Percentiles rank a stretch among this genome's conserved stretches.
Evolutionary conservation across 2,797 vertebrate genomes (phyloP).

Genomic region (Numenius phaeopus): DNA sequence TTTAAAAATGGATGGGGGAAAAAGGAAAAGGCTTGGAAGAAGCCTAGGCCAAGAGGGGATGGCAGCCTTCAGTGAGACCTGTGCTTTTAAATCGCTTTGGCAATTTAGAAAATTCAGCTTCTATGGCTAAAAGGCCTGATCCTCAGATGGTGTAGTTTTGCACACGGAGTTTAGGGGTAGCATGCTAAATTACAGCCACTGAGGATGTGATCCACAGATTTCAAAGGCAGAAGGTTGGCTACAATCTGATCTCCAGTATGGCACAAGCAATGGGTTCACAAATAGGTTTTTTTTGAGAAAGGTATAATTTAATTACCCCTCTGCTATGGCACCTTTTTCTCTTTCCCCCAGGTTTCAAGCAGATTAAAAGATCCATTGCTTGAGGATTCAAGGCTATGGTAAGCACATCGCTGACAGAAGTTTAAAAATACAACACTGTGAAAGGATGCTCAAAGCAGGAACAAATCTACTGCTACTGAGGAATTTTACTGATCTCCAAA

Average conservation of each 20-base stretch:
- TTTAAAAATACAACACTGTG: neutral
- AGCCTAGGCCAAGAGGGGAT: neutral
- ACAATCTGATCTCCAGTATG: neutral
- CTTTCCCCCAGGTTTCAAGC: neutral
- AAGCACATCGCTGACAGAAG: neutral
- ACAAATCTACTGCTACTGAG: neutral
- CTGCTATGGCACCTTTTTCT: conserved; percentile 13
- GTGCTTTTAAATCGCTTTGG: neutral
- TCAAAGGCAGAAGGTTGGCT: neutral
- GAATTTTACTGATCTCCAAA: neutral
- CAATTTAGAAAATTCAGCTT: neutral
- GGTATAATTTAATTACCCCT: neutral
- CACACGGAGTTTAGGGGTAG: neutral
- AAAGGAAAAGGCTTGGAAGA: conserved; percentile 21
- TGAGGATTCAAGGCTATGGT: neutral
- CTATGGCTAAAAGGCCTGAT: neutral
- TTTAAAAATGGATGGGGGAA: neutral
- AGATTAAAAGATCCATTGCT: neutral
- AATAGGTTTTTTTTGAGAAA: neutral
- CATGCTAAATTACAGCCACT: neutral
- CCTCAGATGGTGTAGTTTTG: neutral
- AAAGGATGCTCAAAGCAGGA: neutral
- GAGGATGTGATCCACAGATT: neutral
- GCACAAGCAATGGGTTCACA: neutral
- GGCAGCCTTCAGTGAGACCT: neutral